Conservation (phyloP, 2,888 invertebrate species). For the Scaptomyza flava region DNA sequence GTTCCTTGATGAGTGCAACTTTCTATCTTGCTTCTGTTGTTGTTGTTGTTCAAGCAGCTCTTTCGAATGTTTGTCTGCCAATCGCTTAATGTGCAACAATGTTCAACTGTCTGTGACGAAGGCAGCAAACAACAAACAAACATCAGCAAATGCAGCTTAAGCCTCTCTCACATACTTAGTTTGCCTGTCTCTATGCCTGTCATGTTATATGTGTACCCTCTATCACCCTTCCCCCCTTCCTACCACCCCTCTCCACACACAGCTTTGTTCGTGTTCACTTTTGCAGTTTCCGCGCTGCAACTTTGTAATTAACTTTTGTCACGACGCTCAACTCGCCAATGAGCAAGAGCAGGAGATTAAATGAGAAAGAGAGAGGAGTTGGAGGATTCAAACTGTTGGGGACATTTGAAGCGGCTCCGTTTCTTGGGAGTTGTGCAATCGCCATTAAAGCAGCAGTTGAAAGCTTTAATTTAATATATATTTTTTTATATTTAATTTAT, state of each 20-base stretch:
- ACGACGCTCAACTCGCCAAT: constrained; percentile 53
- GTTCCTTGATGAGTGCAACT: constrained; percentile 58
- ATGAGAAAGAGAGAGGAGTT: constrained; percentile 3
- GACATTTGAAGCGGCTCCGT: constrained; percentile 25
- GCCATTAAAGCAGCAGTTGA: constrained; percentile 42
- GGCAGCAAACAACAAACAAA: constrained; percentile 21
- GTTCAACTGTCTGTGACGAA: constrained; percentile 59
- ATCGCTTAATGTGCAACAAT: constrained; percentile 59
- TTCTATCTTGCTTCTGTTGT: constrained; percentile 51
- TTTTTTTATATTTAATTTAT: background rate
- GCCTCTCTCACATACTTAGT: constrained; percentile 16
- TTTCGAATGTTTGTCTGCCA: constrained; percentile 47
- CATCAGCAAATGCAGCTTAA: constrained; percentile 7
- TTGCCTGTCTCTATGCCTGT: constrained; percentile 42
- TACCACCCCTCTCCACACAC: constrained; percentile 1
- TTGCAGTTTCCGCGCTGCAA: constrained; percentile 70
- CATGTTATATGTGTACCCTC: constrained; percentile 22
- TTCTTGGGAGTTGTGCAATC: constrained; percentile 2
- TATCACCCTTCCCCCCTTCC: background rate
- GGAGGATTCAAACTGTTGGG: constrained; percentile 4
- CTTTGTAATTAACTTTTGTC: constrained; percentile 83
- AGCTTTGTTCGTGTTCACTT: constrained; percentile 61
- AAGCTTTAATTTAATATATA: constrained; percentile 47
- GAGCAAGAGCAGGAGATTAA: background rate
- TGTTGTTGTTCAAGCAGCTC: constrained; percentile 10